Percentiles rank a stretch among this genome's conserved stretches.
Evolutionary conservation across 2,797 vertebrate species (phyloP).

Genomic region (Loriculus beryllinus): DNA sequence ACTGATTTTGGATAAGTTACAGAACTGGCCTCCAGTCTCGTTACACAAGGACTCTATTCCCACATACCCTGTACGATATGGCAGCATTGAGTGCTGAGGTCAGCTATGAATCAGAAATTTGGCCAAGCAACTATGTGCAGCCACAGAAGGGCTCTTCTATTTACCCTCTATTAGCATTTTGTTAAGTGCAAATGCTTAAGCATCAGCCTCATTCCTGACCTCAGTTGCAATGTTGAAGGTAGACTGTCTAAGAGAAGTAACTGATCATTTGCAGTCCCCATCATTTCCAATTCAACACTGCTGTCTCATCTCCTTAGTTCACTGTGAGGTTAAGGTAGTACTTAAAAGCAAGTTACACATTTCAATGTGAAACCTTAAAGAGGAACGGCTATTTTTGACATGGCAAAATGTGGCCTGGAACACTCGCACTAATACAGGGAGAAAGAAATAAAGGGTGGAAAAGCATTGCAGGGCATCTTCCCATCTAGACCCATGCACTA

Average conservation of each 20-base stretch:
- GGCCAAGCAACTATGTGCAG: neutral
- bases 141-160: neutral
- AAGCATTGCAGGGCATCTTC: neutral
- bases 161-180: neutral
- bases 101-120: neutral
- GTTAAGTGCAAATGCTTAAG: neutral
- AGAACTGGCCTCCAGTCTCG: neutral
- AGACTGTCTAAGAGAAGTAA: neutral
- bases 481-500: neutral
- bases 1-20: neutral
- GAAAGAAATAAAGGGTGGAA: neutral
- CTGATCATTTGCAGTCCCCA: neutral
- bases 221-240: neutral
- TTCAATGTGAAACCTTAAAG: neutral
- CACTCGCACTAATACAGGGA: neutral
- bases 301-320: neutral
- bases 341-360: neutral
- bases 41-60: neutral
- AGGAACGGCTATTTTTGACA: neutral
- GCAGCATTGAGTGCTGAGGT: neutral
- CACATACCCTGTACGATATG: neutral
- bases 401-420: neutral
- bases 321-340: neutral
- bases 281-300: neutral
- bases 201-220: neutral